A percentile compares a stretch with the other conserved stretches of the same genome.
Conservation (phyloP, 2,888 invertebrate genomes). For the Lymantria dispar region DNA sequence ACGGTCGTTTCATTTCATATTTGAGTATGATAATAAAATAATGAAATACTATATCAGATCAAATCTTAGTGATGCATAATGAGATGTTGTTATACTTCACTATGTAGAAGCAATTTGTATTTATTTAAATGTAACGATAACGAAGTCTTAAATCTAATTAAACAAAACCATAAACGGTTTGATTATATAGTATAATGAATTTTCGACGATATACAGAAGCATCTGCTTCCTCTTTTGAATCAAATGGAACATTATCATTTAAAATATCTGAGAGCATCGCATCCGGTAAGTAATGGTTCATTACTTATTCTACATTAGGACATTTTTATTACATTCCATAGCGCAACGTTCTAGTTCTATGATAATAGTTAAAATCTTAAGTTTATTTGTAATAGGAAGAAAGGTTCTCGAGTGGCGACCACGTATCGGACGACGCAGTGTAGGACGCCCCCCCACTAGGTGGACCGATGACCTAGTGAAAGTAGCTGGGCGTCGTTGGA, state of each 20-base stretch:
- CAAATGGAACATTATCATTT: slow-evolving; percentile 3
- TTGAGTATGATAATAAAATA: slow-evolving; percentile 37
- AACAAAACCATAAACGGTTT: not conserved
- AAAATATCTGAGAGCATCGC: not conserved
- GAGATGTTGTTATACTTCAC: slow-evolving; percentile 1
- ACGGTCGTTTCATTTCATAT: slow-evolving; percentile 53
- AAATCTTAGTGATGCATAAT: slow-evolving; percentile 22
- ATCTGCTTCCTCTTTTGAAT: slow-evolving; percentile 2
- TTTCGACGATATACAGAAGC: not conserved
- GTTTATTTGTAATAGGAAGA: no score
- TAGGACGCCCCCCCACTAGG: no score
- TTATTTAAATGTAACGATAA: not conserved
- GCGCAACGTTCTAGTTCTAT: no score
- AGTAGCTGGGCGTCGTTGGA: no score
- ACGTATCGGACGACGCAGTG: no score
- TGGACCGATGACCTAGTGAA: no score
- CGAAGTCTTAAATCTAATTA: slow-evolving; percentile 1
- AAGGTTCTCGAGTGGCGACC: no score
- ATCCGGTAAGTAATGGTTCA: slow-evolving; percentile 5
- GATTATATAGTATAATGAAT: not conserved
- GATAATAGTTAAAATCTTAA: no score
- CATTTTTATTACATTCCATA: not conserved
- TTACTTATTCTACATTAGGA: slow-evolving; percentile 5
- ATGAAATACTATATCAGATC: slow-evolving; percentile 24
- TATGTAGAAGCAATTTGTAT: not conserved